These are phyloP conservation scores for Gortyna flavago DNA, from an alignment of 2,888 invertebrate genomes.

Conservation along the genomic window DNA sequence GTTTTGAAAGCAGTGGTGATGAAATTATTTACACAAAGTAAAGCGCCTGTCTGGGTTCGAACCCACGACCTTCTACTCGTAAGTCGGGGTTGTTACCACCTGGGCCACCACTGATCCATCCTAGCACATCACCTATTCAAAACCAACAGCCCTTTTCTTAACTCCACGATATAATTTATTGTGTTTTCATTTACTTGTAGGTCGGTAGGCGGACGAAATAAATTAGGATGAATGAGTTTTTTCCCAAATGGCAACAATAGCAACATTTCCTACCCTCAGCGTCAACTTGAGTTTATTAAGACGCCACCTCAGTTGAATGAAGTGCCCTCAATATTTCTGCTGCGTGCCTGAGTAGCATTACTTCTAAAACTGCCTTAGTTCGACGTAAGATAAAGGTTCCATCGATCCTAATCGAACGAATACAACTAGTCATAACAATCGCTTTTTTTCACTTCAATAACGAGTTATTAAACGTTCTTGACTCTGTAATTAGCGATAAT, in stretches of 20 bases:
- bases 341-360: slow-evolving; percentile 50
- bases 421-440: not conserved
- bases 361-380: slow-evolving; percentile 1
- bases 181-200: slow-evolving; percentile 29
- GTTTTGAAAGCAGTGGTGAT: no score
- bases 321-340: slow-evolving; percentile 48
- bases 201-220: not conserved
- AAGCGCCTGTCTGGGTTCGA: no score
- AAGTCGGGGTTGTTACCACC: no score
- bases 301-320: slow-evolving; percentile 46
- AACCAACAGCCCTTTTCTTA: not conserved
- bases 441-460: not conserved
- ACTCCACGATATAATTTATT: slow-evolving; percentile 1
- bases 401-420: not conserved
- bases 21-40: no score
- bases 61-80: no score
- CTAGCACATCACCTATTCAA: not conserved
- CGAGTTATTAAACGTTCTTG: not conserved
- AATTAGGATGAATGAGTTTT: slow-evolving; percentile 37
- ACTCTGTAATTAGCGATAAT: no score
- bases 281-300: slow-evolving; percentile 54
- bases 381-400: slow-evolving; percentile 4
- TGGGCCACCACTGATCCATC: no score
- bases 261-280: slow-evolving; percentile 42
- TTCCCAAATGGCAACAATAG: slow-evolving; percentile 42